A percentile compares a stretch with the other conserved stretches of the same genome.
Evolutionary conservation across 2,888 invertebrate species (phyloP).

Genomic region (Melolontha melolontha): DNA sequence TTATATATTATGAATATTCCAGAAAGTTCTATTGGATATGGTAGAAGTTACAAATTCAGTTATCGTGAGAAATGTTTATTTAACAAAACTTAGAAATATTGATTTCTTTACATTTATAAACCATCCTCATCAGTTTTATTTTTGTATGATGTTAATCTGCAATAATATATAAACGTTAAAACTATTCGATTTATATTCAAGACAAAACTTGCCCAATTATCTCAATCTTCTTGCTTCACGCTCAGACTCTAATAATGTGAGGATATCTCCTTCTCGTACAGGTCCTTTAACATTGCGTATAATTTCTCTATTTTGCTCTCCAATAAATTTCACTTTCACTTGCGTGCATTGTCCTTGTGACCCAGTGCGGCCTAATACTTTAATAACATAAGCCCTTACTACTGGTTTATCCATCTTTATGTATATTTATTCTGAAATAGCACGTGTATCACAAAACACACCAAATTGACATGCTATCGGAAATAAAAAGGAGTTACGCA

Average conservation of each 20-base stretch:
- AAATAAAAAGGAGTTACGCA: slow-evolving; percentile 31
- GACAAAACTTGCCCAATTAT: slow-evolving; percentile 65
- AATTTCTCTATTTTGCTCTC: slow-evolving; percentile 96
- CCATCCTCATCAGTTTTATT: slow-evolving; percentile 14
- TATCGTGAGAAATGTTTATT: slow-evolving; percentile 35
- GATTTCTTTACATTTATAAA: slow-evolving; percentile 28
- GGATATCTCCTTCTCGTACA: slow-evolving; percentile 97
- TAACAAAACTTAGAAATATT: slow-evolving; percentile 20
- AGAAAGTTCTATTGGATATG: too few relatives aligned
- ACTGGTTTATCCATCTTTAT: slow-evolving; percentile 86
- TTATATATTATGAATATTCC: too few relatives aligned
- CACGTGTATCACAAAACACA: slow-evolving; percentile 35
- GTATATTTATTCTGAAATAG: slow-evolving; percentile 45
- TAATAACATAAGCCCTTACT: slow-evolving; percentile 92
- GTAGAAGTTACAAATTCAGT: not conserved
- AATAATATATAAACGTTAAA: slow-evolving; percentile 4
- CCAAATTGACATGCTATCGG: slow-evolving; percentile 22
- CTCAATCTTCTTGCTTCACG: slow-evolving; percentile 99
- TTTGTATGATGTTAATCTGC: slow-evolving; percentile 21
- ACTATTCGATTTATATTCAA: not conserved
- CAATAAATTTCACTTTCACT: slow-evolving; percentile 98
- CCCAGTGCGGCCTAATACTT: slow-evolving; percentile 98
- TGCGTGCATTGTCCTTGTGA: slow-evolving; percentile 99
- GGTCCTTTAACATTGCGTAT: slow-evolving; percentile 99
- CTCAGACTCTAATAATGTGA: slow-evolving; percentile 98